Percentiles rank a stretch among this genome's conserved stretches.
Conservation (phyloP, 2,888 invertebrate genomes). For the Exocentrus adspersus region DNA sequence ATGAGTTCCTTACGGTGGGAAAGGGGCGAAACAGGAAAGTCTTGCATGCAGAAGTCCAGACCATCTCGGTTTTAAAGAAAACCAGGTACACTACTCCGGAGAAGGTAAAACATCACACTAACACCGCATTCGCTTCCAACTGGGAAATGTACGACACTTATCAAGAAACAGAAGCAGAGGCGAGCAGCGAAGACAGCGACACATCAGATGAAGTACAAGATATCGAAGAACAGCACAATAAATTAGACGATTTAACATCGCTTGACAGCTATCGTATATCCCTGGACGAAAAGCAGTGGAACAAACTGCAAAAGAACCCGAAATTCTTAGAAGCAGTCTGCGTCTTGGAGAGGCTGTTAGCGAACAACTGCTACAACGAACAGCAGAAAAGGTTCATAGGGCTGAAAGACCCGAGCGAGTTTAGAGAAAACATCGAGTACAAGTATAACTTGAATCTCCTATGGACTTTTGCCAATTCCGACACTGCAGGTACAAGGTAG, state of each 20-base stretch:
- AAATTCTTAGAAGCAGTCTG: slow-evolving; percentile 72
- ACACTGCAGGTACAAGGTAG: slow-evolving; percentile 63
- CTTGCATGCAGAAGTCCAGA: slow-evolving; percentile 77
- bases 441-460: slow-evolving; percentile 73
- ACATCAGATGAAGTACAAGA: slow-evolving; percentile 47
- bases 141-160: slow-evolving; percentile 85
- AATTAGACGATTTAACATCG: slow-evolving; percentile 42
- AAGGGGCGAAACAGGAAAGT: slow-evolving; percentile 75
- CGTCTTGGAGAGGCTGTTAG: slow-evolving; percentile 76
- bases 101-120: slow-evolving; percentile 60
- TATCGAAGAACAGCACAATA: slow-evolving; percentile 46
- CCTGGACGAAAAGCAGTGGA: slow-evolving; percentile 58
- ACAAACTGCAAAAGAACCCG: slow-evolving; percentile 55
- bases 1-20: slow-evolving; percentile 74
- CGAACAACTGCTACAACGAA: slow-evolving; percentile 73
- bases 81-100: slow-evolving; percentile 69
- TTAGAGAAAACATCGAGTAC: slow-evolving; percentile 72
- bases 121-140: slow-evolving; percentile 73
- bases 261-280: slow-evolving; percentile 52
- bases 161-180: slow-evolving; percentile 61
- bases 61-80: slow-evolving; percentile 70
- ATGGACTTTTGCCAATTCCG: slow-evolving; percentile 72
- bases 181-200: slow-evolving; percentile 38
- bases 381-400: slow-evolving; percentile 78
- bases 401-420: slow-evolving; percentile 68